Evolutionary conservation across 2,113 vertebrate genomes (phyloP).

Genomic region (Odobenus rosmarus): DNA sequence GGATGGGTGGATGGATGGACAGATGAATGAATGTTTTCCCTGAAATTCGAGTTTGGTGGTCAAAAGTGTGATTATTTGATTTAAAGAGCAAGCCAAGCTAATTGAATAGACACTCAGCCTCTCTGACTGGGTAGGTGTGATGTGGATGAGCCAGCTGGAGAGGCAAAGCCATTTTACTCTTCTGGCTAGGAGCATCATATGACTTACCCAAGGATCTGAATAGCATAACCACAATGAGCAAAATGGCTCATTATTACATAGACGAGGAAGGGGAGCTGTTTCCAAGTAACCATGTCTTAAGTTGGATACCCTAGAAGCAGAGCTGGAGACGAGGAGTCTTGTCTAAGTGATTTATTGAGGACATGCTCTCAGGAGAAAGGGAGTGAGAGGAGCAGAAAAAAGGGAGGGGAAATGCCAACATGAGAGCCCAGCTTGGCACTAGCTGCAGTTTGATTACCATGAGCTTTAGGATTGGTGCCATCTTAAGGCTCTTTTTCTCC

Average conservation of each 20-base stretch:
- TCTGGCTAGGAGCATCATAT: not conserved
- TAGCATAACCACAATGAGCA: not conserved
- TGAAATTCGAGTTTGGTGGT: not conserved
- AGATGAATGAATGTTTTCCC: not conserved
- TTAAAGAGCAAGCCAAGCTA: not conserved
- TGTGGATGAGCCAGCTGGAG: not conserved
- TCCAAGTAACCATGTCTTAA: not conserved
- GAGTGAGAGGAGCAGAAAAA: not conserved
- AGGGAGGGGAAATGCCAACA: not conserved
- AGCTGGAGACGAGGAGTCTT: not conserved
- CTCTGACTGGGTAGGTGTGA: not conserved
- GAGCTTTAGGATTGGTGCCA: not conserved
- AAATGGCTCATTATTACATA: not conserved
- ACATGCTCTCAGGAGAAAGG: not conserved
- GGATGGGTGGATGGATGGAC: not conserved
- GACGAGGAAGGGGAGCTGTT: not conserved
- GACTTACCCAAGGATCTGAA: not conserved
- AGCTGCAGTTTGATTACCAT: not conserved
- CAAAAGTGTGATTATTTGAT: not conserved
- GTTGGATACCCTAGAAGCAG: not conserved
- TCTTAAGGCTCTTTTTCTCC: not conserved
- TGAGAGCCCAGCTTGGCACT: not conserved
- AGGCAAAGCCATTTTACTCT: not conserved
- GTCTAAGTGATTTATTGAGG: not conserved
- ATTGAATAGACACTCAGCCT: not conserved